phyloP scores from a whole-genome alignment of 2,888 invertebrate species.

The Apotomis turbidana region DNA sequence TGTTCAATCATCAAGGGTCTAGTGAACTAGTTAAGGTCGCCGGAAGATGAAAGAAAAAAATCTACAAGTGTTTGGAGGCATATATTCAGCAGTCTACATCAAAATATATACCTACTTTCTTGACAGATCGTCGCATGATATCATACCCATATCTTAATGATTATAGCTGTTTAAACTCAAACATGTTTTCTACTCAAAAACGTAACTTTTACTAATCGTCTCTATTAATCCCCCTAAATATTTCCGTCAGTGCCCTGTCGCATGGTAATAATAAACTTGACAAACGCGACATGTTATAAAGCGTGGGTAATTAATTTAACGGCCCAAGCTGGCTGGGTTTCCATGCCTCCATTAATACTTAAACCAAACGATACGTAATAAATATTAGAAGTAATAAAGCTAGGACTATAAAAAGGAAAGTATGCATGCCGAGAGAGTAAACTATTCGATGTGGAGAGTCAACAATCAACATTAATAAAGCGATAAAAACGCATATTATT shows the following conservation, averaged over 20 bases:
- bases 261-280: conserved; percentile 15
- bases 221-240: conserved; percentile 11
- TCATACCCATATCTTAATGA: too few species aligned
- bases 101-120: too few species aligned
- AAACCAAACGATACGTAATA: conserved; percentile 25
- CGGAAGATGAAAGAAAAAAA: too few species aligned
- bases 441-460: not conserved
- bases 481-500: too few species aligned
- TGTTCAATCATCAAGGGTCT: too few species aligned
- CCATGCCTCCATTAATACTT: conserved; percentile 11
- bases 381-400: conserved; percentile 29
- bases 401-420: conserved; percentile 20
- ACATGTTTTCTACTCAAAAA: not conserved
- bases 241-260: conserved; percentile 11
- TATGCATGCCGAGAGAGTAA: not conserved
- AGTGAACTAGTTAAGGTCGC: too few species aligned
- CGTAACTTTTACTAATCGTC: not conserved
- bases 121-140: too few species aligned
- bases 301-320: conserved; percentile 20
- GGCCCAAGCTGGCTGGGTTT: not conserved
- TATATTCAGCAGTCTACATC: too few species aligned
- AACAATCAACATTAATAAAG: not conserved
- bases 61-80: too few species aligned
- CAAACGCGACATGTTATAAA: conserved; percentile 23
- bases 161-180: too few species aligned